A percentile compares a stretch with the other conserved stretches of the same genome.
Conservation (phyloP, 2,113 vertebrate genomes). For the Oryzias javanicus region DNA sequence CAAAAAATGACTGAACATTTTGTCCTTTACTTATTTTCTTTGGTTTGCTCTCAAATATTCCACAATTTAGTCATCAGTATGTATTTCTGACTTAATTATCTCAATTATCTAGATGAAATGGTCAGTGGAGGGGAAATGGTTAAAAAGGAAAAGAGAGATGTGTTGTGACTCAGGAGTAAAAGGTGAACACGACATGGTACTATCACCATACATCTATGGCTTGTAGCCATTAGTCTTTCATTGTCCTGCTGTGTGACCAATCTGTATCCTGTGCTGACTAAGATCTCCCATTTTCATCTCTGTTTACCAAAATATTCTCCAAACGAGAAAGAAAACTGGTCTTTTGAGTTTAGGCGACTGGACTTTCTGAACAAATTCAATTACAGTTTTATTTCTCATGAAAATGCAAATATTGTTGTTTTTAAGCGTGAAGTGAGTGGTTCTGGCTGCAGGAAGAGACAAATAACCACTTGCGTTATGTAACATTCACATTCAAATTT, state of each 20-base stretch:
- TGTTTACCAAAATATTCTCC: slow-evolving; percentile 10
- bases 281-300: slow-evolving; percentile 35
- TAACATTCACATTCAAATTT: slow-evolving; percentile 30
- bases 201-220: slow-evolving; percentile 31
- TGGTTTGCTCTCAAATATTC: too few relatives aligned
- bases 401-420: slow-evolving; percentile 40
- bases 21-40: too few relatives aligned
- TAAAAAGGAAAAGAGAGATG: too few relatives aligned
- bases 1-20: too few relatives aligned
- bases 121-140: too few relatives aligned
- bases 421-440: slow-evolving; percentile 21
- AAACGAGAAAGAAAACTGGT: slow-evolving; percentile 2
- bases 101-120: too few relatives aligned
- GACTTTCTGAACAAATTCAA: slow-evolving; percentile 16
- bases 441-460: slow-evolving; percentile 19
- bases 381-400: neutral
- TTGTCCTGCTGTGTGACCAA: slow-evolving; percentile 58
- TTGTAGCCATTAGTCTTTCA: slow-evolving; percentile 40
- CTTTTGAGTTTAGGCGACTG: neutral
- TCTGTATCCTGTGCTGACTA: slow-evolving; percentile 72
- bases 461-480: slow-evolving; percentile 30
- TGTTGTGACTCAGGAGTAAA: too few relatives aligned
- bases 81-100: too few relatives aligned
- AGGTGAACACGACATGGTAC: slow-evolving; percentile 4
- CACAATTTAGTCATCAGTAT: too few relatives aligned